These are phyloP conservation scores for Mixornis gularis DNA, from an alignment of 2,113 vertebrate species.

Conservation along the genomic window DNA sequence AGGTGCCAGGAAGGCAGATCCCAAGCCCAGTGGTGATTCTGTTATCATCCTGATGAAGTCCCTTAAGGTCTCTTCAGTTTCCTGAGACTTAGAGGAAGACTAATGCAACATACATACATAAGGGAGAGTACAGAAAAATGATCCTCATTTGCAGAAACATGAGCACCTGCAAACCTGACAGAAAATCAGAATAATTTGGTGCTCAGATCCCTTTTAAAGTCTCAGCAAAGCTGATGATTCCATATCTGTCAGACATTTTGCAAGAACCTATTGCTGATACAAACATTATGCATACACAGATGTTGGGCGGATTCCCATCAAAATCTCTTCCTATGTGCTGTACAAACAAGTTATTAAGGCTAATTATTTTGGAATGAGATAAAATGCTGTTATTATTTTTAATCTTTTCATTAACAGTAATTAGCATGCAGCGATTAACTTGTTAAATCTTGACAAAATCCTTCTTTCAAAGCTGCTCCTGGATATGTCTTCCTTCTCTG, in stretches of 20 bases:
- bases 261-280: neutral
- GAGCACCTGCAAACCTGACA: neutral
- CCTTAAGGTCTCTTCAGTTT: neutral
- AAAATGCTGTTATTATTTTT: conserved; percentile 26
- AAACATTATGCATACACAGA: neutral
- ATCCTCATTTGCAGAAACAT: neutral
- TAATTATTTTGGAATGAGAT: conserved; percentile 16
- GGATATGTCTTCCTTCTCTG: neutral
- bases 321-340: neutral
- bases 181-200: neutral
- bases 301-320: neutral
- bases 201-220: neutral
- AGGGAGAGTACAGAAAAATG: neutral
- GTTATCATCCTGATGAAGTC: neutral
- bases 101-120: neutral
- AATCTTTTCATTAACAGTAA: conserved; percentile 32
- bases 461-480: neutral
- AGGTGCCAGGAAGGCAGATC: neutral
- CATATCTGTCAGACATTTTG: neutral
- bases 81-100: neutral
- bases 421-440: neutral
- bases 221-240: neutral
- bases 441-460: neutral
- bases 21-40: neutral
- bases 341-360: neutral